phyloP scores from a whole-genome alignment of 2,113 vertebrate species.

The Bos javanicus region DNA sequence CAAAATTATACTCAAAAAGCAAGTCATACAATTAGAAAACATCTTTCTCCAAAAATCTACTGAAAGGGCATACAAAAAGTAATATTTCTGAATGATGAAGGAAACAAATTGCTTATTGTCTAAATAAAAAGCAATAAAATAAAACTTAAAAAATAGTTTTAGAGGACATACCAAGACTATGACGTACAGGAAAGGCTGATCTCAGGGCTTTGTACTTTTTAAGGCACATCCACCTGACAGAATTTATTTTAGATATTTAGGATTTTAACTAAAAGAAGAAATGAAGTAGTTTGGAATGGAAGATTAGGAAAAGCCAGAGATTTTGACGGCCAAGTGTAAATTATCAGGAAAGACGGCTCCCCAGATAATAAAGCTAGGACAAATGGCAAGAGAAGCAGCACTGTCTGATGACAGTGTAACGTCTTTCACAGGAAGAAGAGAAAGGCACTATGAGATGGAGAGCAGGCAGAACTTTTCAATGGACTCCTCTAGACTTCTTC shows the following conservation, averaged over 20 bases:
- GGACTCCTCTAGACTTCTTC: neutral
- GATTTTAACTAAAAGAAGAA: neutral
- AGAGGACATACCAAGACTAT: neutral
- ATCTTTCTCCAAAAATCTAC: neutral
- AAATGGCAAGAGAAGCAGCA: neutral
- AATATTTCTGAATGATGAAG: neutral
- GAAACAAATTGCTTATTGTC: neutral
- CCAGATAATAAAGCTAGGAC: neutral
- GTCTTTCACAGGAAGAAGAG: neutral
- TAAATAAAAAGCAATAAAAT: constrained; percentile 7
- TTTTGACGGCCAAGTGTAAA: neutral
- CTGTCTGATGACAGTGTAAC: neutral
- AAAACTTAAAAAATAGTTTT: neutral
- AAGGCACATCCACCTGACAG: neutral
- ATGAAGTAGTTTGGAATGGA: neutral
- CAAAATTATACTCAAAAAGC: neutral
- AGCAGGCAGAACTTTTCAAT: neutral
- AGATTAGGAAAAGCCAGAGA: neutral
- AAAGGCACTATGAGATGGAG: neutral
- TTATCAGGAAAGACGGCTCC: neutral
- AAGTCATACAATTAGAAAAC: neutral
- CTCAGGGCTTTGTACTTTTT: neutral
- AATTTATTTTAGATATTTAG: neutral
- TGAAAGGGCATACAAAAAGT: neutral
- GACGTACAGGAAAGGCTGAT: neutral